Base-by-base conservation (phyloP, 2,888 invertebrate species). In the Ligdia adustata region DNA sequence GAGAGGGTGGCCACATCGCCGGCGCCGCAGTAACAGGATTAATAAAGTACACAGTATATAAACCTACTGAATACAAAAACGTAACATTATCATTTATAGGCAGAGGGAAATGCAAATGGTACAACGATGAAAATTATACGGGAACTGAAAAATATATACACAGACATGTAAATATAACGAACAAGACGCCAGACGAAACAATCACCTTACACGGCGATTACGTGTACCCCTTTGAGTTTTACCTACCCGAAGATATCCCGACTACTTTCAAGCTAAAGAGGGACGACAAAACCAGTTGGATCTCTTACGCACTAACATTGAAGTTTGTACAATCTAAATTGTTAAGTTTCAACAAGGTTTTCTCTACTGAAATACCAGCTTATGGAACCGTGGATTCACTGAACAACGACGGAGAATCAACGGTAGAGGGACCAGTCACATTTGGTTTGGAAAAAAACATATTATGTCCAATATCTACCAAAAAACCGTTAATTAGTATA, bases 71-170 rank as follows among this genome's bases (percentile, higher is more conserved):
- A 4, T 62, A 54, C n/a, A 45, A 54, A 32, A 20, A 42, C n/a
- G 51, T 64, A 0, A 45, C 26, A 2, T 29, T 72, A 0, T 60
- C 58, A 0, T 39, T 72, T 7, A 35, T 55, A 4, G 72, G 72
- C 2, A 55, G 47, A 54, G 65, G 60, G 1, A 54, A 43, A 9
- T 52, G 47, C 9, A 3, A 9, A 0, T 70, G 62, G 69, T 14
- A 39, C 2, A 43, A 50, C 32, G 5, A 9, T 2, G 7, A 22
- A 6, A 4, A 22, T n/a, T 55, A 55, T 31, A 2, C 4, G 0
- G 58, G 58, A 3, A 41, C 9, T 3, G 55, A 53, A 11, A 29
- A 47, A 2, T 42, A 44, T 26, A 31, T 50, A 20, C 32, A 13
- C 0, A 32, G 9, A 0, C 42, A 40, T 4, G 9, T 37, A 6